phyloP scores from a whole-genome alignment of 2,113 vertebrate species.

The Lasiurus cinereus region DNA sequence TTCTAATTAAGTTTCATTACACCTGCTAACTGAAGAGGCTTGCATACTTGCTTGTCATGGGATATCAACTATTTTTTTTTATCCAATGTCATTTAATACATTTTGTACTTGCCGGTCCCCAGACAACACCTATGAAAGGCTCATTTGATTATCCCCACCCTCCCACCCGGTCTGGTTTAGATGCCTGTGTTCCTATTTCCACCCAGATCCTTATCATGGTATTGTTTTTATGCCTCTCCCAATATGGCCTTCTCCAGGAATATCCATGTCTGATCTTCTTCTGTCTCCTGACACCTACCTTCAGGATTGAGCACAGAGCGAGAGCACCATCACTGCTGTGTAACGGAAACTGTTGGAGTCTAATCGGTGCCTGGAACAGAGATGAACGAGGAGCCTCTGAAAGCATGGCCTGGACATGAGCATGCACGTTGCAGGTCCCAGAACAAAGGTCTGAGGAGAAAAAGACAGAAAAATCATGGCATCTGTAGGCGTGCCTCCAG shows the following conservation, averaged over 20 bases:
- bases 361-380: background rate
- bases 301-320: background rate
- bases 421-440: background rate
- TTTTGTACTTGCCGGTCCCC: background rate
- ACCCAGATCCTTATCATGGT: background rate
- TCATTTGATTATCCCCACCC: background rate
- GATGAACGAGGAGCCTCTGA: background rate
- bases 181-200: background rate
- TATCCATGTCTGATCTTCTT: background rate
- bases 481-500: background rate
- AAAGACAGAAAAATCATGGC: background rate
- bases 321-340: background rate
- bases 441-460: background rate
- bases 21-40: background rate
- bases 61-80: background rate
- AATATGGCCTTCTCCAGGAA: background rate
- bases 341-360: background rate
- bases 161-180: background rate
- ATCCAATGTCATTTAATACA: background rate
- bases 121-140: background rate
- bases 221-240: background rate
- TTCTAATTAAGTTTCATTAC: background rate
- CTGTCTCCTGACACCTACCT: background rate
- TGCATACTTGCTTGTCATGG: background rate
- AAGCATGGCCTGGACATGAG: background rate